These are phyloP conservation scores for Grallaria varia DNA, from an alignment of 2,113 vertebrate genomes.

Conservation along the genomic window DNA sequence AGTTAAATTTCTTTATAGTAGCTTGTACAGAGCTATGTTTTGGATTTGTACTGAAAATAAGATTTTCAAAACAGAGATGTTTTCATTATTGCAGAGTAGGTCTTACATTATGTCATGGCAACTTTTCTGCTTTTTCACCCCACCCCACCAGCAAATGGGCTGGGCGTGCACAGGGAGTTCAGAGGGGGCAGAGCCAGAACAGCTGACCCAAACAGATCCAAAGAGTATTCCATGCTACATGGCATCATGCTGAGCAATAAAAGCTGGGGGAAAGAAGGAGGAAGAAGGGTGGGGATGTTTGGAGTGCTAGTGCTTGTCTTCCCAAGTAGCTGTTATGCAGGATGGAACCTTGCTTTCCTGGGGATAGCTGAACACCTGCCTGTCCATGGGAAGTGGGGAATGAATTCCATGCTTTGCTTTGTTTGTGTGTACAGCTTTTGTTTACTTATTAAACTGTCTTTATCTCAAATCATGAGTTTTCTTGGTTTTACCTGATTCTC, in stretches of 20 bases:
- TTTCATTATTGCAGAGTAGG: not conserved
- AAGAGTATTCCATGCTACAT: not conserved
- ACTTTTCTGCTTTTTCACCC: not conserved
- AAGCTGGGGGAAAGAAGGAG: not conserved
- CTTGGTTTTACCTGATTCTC: not conserved
- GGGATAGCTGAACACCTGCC: not conserved
- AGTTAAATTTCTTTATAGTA: not conserved
- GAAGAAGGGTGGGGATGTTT: not conserved
- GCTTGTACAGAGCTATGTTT: not conserved
- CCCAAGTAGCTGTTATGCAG: accelerated
- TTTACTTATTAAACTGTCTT: not conserved
- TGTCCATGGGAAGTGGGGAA: not conserved
- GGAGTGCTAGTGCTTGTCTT: not conserved
- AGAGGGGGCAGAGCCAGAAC: not conserved
- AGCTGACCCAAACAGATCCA: not conserved
- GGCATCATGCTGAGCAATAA: not conserved
- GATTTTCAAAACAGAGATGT: not conserved
- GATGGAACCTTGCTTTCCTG: not conserved
- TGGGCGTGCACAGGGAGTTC: not conserved
- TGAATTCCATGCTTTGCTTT: not conserved
- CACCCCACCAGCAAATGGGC: not conserved
- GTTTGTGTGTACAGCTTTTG: accelerated
- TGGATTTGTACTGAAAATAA: not conserved
- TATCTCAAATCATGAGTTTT: not conserved
- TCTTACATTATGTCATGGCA: not conserved